Percentiles rank a stretch among this genome's conserved stretches.
These are phyloP conservation scores for Microctenopoma steveboyesi DNA, from an alignment of 2,797 vertebrate species.

Conservation along the genomic window DNA sequence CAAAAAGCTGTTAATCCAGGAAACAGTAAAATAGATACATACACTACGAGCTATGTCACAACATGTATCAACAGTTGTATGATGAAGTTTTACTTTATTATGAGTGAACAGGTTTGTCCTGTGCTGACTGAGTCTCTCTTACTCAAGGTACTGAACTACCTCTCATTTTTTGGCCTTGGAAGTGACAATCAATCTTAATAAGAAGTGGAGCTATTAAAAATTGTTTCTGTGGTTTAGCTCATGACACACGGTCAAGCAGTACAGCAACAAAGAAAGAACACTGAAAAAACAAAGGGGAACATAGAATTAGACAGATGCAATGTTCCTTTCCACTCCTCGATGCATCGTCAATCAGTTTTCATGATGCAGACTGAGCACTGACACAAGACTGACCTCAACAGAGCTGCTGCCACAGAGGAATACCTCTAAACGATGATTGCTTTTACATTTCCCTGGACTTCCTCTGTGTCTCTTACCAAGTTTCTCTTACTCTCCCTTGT, in stretches of 20 bases:
- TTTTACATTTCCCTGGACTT: conserved; percentile 80
- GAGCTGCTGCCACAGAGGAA: conserved; percentile 67
- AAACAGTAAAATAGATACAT: neutral
- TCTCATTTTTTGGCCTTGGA: conserved; percentile 14
- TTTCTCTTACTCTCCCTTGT: conserved; percentile 28
- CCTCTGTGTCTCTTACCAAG: conserved; percentile 49
- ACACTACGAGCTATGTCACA: neutral
- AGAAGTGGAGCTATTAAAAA: conserved; percentile 44
- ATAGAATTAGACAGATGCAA: conserved; percentile 46
- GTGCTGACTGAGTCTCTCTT: conserved; percentile 4
- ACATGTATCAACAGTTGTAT: neutral
- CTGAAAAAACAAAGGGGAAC: conserved; percentile 41
- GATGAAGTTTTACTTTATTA: neutral
- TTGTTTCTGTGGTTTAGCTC: conserved; percentile 42
- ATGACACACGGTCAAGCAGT: conserved; percentile 45
- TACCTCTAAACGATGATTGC: conserved; percentile 80
- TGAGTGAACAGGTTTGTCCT: neutral
- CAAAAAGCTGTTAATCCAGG: too few relatives aligned
- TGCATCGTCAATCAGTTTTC: conserved; percentile 70
- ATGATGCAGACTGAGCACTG: conserved; percentile 64
- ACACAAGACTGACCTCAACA: conserved; percentile 70
- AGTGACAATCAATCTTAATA: conserved; percentile 32
- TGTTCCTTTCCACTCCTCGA: conserved; percentile 55
- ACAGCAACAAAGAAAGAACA: conserved; percentile 48
- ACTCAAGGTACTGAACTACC: conserved; percentile 18